phyloP scores from a whole-genome alignment of 2,113 vertebrate genomes.

The Malurus alboscapulatus region DNA sequence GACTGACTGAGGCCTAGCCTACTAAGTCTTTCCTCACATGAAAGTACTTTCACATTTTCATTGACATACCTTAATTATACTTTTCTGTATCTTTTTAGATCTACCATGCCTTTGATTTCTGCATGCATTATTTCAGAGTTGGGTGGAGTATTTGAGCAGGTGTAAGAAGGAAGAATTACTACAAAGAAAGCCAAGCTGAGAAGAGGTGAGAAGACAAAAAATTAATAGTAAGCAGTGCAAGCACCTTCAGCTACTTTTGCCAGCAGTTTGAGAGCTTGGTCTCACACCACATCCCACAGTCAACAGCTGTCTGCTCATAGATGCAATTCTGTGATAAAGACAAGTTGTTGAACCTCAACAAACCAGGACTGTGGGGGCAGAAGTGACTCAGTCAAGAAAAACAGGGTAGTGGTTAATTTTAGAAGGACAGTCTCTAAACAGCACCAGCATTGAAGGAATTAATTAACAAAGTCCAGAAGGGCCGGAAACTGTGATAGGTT shows the following conservation, averaged over 20 bases:
- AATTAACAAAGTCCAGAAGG: conserved; percentile 22
- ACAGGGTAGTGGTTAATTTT: conserved; percentile 11
- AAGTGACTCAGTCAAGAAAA: conserved; percentile 19
- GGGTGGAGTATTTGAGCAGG: background rate
- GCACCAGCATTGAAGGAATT: background rate
- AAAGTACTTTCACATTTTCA: background rate
- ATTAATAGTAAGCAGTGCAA: background rate
- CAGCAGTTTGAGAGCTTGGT: background rate
- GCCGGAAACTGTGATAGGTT: background rate
- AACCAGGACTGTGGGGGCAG: background rate
- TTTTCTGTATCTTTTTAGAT: background rate
- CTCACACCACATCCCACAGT: background rate
- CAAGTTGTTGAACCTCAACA: background rate
- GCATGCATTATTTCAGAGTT: background rate
- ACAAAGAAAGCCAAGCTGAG: background rate
- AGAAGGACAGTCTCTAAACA: background rate
- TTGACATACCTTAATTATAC: background rate
- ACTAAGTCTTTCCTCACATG: background rate
- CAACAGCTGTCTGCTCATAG: background rate
- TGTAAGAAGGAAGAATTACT: background rate
- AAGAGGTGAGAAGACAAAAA: background rate
- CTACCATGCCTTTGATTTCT: background rate
- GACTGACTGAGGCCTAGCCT: background rate
- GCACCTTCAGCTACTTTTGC: background rate
- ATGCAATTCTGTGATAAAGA: background rate